Conservation (phyloP, 2,113 vertebrate species). For the Ctenomys sociabilis region DNA sequence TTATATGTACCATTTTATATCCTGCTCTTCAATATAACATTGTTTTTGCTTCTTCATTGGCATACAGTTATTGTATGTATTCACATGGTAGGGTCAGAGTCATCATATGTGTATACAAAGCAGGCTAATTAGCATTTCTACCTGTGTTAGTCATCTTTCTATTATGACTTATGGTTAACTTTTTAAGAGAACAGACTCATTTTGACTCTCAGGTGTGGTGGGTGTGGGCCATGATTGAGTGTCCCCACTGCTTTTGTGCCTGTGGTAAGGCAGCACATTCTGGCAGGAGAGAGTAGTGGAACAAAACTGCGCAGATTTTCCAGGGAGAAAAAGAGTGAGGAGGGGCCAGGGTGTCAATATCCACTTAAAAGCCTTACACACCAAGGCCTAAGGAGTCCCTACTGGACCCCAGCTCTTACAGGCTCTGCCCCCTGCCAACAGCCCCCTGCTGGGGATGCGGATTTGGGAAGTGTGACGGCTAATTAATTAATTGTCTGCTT, state of each 20-base stretch:
- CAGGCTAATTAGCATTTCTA: neutral
- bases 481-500: too few species aligned
- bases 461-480: too few species aligned
- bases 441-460: neutral
- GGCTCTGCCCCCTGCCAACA: neutral
- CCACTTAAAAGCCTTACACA: too few species aligned
- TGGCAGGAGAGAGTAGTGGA: too few species aligned
- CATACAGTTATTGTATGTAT: neutral
- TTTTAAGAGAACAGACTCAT: neutral
- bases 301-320: neutral
- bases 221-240: neutral
- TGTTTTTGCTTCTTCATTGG: neutral
- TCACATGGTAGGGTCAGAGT: neutral
- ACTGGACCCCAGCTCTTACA: neutral
- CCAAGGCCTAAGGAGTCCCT: neutral
- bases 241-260: neutral
- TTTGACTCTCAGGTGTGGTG: neutral
- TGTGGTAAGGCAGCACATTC: too few species aligned
- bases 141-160: neutral
- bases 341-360: neutral
- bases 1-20: neutral
- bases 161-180: neutral
- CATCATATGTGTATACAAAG: neutral
- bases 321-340: neutral
- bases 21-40: neutral